Evolutionary conservation across 2,888 invertebrate genomes (phyloP), one percentile per base, ranked within the genome.

Genomic region (Sphaerophoria taeniata): DNA sequence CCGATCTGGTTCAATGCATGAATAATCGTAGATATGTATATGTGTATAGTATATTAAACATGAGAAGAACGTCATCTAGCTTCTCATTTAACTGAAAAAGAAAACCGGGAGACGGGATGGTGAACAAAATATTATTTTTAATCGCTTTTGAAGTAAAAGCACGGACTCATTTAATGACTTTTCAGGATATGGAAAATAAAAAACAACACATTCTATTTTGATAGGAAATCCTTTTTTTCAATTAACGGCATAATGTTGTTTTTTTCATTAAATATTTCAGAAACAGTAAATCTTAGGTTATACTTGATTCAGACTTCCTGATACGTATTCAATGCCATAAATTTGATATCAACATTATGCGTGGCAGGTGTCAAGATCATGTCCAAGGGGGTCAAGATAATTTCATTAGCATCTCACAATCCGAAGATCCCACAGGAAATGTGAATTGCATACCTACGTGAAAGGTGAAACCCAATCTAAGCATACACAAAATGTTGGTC

Each of bases 51-150:
- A n/a, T 24, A 24, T 24, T 24, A 24, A 24, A 24, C 24, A 24
- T 24, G 45, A 77, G 73, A 67, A 79, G 75, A 76, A 51, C 69
- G 53, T 69, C 63, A 73, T 76, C 73, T 76, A 69, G 70, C 76
- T 58, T 85, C 72, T 73, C 76, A 76, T 73, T 80, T 80, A 77
- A 73, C 81, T 81, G 85, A 81, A 85, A 76, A 80, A 85, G 77
- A 73, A 69, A 63, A 65, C 61, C 39, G 69, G 45, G 63, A 73
- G 61, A 67, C 60, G 70, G 71, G 56, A 69, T 61, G 47, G 39
- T 63, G 45, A 65, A 39, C 45, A 70, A 70, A 74, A 72, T 72
- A 24, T 24, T 24, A 24, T 24, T 24, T 24, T 24, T 24, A 24
- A 2, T 24, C 24, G 24, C 24, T 24, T 24, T 24, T 24, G 24